Percentiles rank a stretch among this genome's conserved stretches.
Evolutionary conservation across 2,797 vertebrate genomes (phyloP).

Genomic region (Vultur gryphus): DNA sequence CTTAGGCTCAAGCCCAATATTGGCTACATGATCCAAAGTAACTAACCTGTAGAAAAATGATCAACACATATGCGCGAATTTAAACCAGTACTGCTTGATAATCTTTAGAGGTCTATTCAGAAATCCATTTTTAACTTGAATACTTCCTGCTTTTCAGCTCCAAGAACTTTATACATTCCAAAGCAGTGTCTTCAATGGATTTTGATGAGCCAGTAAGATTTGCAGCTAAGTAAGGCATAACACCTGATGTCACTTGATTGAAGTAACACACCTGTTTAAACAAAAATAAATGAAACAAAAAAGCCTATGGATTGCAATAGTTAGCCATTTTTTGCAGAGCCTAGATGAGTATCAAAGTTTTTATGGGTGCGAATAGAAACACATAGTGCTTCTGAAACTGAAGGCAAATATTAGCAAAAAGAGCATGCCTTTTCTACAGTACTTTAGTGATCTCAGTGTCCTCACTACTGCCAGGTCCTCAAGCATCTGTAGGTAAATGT

Average conservation of each 20-base stretch:
- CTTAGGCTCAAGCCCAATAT: not conserved
- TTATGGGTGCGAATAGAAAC: not conserved
- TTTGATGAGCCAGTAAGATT: constrained; percentile 77
- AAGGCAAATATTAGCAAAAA: not conserved
- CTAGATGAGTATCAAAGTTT: not conserved
- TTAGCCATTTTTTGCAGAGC: not conserved
- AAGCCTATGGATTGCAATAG: not conserved
- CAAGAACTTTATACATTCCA: constrained; percentile 74
- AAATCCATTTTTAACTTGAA: not conserved
- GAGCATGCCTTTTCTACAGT: not conserved
- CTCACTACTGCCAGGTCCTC: not conserved
- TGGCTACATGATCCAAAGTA: not conserved
- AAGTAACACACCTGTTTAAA: constrained; percentile 75
- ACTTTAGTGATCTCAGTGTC: not conserved
- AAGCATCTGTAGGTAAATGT: not conserved
- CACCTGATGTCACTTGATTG: constrained; percentile 69
- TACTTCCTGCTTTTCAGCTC: constrained; percentile 28
- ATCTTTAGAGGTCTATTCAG: not conserved
- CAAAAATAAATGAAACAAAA: constrained; percentile 19
- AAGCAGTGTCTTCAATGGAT: constrained; percentile 76
- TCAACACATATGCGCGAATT: not conserved
- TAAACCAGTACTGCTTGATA: not conserved
- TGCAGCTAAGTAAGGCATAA: constrained; percentile 71
- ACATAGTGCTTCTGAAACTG: not conserved
- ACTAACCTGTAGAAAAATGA: not conserved